Conservation (phyloP, 1,140 invertebrate genomes). For the Nephotettix cincticeps region DNA sequence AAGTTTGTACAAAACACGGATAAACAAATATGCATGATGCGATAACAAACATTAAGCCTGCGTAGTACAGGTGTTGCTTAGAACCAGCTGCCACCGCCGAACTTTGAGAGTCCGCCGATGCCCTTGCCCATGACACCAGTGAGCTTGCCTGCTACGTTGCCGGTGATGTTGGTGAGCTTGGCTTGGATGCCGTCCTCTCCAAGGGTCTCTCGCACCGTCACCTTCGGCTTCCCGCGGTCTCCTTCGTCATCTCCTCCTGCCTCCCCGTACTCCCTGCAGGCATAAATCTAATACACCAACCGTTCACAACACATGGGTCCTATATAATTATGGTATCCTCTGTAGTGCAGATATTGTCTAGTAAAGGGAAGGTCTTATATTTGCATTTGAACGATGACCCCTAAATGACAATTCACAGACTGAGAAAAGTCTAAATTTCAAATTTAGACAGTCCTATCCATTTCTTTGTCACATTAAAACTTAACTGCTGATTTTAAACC, state of each 20-base stretch:
- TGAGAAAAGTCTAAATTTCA: too few species aligned
- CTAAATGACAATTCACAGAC: too few species aligned
- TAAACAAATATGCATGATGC: neutral
- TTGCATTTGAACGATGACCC: too few species aligned
- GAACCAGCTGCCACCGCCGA: constrained; percentile 41
- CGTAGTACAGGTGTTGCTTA: constrained; percentile 23
- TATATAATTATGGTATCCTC: too few species aligned
- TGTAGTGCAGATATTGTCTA: too few species aligned
- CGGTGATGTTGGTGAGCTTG: constrained; percentile 69
- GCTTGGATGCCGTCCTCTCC: constrained; percentile 65
- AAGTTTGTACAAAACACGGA: neutral
- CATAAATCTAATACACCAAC: too few species aligned
- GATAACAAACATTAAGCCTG: neutral
- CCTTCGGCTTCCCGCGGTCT: constrained; percentile 60
- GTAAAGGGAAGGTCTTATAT: too few species aligned
- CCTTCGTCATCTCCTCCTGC: constrained; percentile 63
- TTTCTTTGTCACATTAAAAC: too few species aligned
- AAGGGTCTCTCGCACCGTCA: constrained; percentile 60
- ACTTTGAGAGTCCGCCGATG: constrained; percentile 40
- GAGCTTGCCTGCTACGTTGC: constrained; percentile 73
- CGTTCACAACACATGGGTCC: too few species aligned
- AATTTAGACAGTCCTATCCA: too few species aligned
- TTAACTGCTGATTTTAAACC: too few species aligned
- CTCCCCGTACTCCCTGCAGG: constrained; percentile 49
- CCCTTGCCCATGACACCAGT: constrained; percentile 78